These are phyloP conservation scores for Xestia sexstrigata DNA, from an alignment of 2,888 invertebrate genomes.

Conservation along the genomic window DNA sequence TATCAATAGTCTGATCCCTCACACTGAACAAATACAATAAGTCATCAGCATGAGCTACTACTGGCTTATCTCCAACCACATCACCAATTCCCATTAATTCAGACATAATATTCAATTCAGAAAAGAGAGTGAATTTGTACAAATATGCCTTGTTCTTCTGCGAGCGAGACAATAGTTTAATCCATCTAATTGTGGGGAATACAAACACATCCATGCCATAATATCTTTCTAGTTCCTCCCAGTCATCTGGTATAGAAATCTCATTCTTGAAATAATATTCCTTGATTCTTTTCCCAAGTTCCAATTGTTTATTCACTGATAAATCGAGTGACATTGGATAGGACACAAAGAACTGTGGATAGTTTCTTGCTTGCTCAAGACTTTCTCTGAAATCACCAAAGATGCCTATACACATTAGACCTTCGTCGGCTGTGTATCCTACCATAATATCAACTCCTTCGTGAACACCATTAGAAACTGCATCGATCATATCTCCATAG, in stretches of 20 bases:
- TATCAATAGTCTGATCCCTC: constrained; percentile 52
- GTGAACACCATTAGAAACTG: constrained; percentile 86
- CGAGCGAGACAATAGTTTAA: constrained; percentile 61
- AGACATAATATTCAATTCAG: constrained; percentile 70
- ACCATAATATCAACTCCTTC: constrained; percentile 92
- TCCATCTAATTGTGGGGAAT: constrained; percentile 66
- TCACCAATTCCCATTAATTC: constrained; percentile 56
- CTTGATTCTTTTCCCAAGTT: constrained; percentile 67
- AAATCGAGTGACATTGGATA: constrained; percentile 55
- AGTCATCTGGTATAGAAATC: constrained; percentile 59
- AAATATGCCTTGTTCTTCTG: constrained; percentile 69
- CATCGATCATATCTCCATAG: constrained; percentile 74
- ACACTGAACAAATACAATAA: constrained; percentile 70
- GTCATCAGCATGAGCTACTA: constrained; percentile 72
- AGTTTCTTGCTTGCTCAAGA: constrained; percentile 40
- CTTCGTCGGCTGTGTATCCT: constrained; percentile 93
- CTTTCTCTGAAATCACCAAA: constrained; percentile 26
- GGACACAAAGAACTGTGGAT: constrained; percentile 61
- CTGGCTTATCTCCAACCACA: constrained; percentile 49
- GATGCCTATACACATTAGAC: constrained; percentile 72
- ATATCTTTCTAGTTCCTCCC: constrained; percentile 54
- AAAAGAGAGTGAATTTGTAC: constrained; percentile 71
- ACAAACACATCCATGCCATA: constrained; percentile 58
- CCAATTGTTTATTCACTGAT: constrained; percentile 57
- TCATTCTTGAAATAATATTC: constrained; percentile 65